A percentile compares a stretch with the other conserved stretches of the same genome.
phyloP scores from a whole-genome alignment of 2,888 invertebrate species.

The Labia minor region DNA sequence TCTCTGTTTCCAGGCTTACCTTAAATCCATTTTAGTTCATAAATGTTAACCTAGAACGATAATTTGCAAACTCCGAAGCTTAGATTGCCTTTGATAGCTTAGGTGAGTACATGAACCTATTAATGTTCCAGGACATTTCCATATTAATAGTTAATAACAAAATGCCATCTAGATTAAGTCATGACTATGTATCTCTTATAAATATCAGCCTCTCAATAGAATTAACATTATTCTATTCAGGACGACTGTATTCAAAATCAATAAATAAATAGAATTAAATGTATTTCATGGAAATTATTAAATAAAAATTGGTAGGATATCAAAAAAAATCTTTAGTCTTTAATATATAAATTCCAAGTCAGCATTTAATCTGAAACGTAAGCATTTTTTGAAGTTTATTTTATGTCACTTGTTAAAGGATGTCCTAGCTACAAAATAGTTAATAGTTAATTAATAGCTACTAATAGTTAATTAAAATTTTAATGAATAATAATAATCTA shows the following conservation, averaged over 20 bases:
- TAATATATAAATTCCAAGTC: no score
- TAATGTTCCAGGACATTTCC: background rate
- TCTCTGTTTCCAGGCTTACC: background rate
- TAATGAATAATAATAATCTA: no score
- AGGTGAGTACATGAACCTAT: conserved; percentile 13
- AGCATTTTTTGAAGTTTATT: no score
- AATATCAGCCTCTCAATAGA: background rate
- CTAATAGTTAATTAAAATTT: no score
- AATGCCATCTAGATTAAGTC: conserved; percentile 13
- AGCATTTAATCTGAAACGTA: no score
- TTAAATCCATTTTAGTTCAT: conserved; percentile 2
- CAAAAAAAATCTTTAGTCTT: no score
- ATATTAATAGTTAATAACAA: conserved; percentile 5
- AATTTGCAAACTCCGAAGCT: background rate
- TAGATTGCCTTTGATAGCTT: conserved; percentile 4
- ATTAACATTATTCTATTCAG: background rate
- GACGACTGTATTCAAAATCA: background rate
- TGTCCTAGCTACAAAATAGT: no score
- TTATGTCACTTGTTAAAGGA: no score
- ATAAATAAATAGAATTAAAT: no score
- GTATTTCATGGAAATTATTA: no score
- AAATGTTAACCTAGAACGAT: conserved; percentile 13
- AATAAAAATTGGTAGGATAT: no score
- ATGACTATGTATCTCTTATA: background rate
- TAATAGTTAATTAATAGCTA: no score